A percentile compares a stretch with the other conserved stretches of the same genome.
Conservation (phyloP, 2,797 vertebrate genomes). For the Sciurus vulgaris region DNA sequence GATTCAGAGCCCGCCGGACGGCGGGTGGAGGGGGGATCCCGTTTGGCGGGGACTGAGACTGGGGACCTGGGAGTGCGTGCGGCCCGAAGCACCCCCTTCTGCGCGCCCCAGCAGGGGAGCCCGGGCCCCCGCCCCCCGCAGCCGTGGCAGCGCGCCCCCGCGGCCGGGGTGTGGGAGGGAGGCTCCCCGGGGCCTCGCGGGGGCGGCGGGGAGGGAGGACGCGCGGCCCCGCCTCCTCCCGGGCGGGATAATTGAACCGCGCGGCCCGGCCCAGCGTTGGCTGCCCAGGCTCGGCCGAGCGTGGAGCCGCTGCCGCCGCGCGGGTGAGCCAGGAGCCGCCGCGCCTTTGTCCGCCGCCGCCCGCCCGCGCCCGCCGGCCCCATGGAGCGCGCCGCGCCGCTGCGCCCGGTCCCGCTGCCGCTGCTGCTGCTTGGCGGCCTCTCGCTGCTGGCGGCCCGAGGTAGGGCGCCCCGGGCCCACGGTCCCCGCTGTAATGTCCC, state of each 20-base stretch:
- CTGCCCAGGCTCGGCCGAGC: conserved; percentile 72
- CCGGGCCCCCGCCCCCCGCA: neutral
- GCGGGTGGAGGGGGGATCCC: neutral
- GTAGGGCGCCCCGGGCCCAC: conserved; percentile 28
- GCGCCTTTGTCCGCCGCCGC: conserved; percentile 73
- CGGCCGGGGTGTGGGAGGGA: neutral
- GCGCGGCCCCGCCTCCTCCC: conserved; percentile 66
- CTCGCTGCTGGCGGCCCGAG: conserved; percentile 73
- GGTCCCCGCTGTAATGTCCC: neutral
- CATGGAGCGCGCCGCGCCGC: conserved; percentile 75
- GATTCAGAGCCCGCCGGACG: accelerated
- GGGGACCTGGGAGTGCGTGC: neutral
- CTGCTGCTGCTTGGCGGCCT: conserved; percentile 71
- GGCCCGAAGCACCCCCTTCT: neutral
- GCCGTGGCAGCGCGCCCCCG: neutral
- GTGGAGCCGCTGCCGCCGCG: conserved; percentile 52
- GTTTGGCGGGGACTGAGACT: neutral
- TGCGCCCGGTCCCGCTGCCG: neutral
- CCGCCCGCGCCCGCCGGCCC: conserved; percentile 15
- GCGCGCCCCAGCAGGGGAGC: neutral
- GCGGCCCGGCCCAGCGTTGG: conserved; percentile 75
- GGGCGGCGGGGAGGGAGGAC: neutral
- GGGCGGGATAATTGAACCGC: conserved; percentile 83
- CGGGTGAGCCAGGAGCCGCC: neutral
- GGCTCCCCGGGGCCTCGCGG: neutral